A percentile compares a stretch with the other conserved stretches of the same genome.
phyloP scores from a whole-genome alignment of 2,797 vertebrate species.

The Danio aesculapii region DNA sequence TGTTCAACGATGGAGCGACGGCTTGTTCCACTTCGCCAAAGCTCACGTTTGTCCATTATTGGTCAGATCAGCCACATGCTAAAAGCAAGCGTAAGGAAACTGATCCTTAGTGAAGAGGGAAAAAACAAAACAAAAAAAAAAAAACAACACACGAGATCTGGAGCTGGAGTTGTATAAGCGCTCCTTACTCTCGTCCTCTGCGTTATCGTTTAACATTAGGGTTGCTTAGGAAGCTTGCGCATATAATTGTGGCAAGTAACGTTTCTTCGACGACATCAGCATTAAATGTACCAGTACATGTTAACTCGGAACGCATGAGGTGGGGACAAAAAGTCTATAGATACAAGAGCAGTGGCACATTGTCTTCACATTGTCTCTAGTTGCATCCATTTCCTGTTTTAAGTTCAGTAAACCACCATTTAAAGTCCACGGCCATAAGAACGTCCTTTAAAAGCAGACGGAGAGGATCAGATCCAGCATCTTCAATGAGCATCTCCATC shows the following conservation, averaged over 20 bases:
- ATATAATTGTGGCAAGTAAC: slow-evolving; percentile 47
- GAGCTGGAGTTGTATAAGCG: slow-evolving; percentile 25
- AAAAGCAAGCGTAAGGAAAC: slow-evolving; percentile 44
- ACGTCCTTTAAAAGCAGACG: slow-evolving; percentile 44
- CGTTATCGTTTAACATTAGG: slow-evolving; percentile 33
- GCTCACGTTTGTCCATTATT: slow-evolving; percentile 40
- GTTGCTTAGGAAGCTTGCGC: slow-evolving; percentile 43
- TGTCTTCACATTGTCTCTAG: slow-evolving; percentile 54
- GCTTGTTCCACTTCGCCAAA: slow-evolving; percentile 23
- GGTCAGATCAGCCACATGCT: slow-evolving; percentile 50
- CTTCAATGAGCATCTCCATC: slow-evolving; percentile 34
- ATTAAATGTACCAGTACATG: slow-evolving; percentile 50
- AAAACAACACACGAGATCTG: not conserved
- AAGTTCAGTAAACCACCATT: slow-evolving; percentile 50
- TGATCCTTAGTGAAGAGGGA: slow-evolving; percentile 24
- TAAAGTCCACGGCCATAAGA: slow-evolving; percentile 43
- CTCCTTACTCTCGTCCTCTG: slow-evolving; percentile 29
- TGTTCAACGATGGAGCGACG: slow-evolving; percentile 39
- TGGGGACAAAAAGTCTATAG: slow-evolving; percentile 9
- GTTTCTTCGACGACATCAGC: slow-evolving; percentile 46
- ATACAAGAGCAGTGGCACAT: slow-evolving; percentile 48
- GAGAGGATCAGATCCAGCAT: slow-evolving; percentile 34
- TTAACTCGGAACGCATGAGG: slow-evolving; percentile 47
- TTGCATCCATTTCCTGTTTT: slow-evolving; percentile 52
- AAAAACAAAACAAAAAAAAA: too few relatives aligned